Conservation (phyloP, 2,888 invertebrate genomes). For the Cantharis nigra region DNA sequence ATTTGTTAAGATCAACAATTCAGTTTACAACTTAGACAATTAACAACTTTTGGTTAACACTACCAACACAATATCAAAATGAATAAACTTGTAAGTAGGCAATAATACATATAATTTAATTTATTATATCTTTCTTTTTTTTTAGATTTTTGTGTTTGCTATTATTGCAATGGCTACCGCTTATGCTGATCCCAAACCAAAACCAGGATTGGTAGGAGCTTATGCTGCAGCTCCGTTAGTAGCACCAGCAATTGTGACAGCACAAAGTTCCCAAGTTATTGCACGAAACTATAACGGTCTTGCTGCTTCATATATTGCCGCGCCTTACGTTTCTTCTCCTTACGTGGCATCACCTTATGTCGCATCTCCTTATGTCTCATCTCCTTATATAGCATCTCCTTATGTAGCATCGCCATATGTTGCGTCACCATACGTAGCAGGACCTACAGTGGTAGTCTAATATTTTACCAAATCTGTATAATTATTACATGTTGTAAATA, state of each 20-base stretch:
- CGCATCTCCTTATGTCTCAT: conserved; percentile 50
- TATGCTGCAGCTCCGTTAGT: conserved; percentile 40
- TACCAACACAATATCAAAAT: background rate
- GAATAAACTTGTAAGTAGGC: background rate
- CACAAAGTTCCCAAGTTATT: conserved; percentile 68
- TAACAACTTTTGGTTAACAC: background rate
- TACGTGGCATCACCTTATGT: conserved; percentile 49
- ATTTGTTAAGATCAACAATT: background rate
- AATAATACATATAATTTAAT: no score
- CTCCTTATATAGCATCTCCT: background rate
- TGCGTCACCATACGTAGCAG: conserved; percentile 32
- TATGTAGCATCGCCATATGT: conserved; percentile 29
- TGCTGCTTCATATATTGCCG: conserved; percentile 41
- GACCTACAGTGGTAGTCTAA: conserved; percentile 27
- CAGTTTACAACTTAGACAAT: background rate
- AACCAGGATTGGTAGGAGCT: conserved; percentile 46
- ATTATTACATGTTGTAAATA: background rate
- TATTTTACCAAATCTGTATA: background rate
- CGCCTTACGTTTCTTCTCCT: background rate
- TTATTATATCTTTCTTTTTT: background rate
- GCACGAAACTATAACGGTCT: conserved; percentile 66
- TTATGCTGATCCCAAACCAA: conserved; percentile 44
- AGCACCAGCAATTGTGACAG: conserved; percentile 60
- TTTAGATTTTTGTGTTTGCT: conserved; percentile 30
- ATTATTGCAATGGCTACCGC: conserved; percentile 39